A percentile compares a stretch with the other conserved stretches of the same genome.
These are phyloP conservation scores for Sinodicranocentrus sp. DNA, from an alignment of 2,888 invertebrate genomes.

Conservation along the genomic window DNA sequence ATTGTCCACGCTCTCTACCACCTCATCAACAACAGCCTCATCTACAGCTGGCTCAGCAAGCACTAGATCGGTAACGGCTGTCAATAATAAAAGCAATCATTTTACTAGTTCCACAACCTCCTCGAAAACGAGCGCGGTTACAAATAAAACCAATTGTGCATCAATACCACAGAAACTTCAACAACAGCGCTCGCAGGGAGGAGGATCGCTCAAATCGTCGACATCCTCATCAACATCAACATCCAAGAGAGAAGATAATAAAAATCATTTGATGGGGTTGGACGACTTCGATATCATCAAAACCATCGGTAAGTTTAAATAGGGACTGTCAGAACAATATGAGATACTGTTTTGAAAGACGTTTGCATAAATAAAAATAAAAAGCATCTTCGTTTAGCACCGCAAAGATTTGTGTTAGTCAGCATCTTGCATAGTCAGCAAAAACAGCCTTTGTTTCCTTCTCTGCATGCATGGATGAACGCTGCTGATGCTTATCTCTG, in stretches of 20 bases:
- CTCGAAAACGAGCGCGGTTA: conserved; percentile 26
- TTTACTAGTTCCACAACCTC: conserved; percentile 16
- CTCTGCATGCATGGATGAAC: neutral
- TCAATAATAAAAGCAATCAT: conserved; percentile 37
- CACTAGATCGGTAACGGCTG: conserved; percentile 20
- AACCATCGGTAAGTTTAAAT: conserved; percentile 70
- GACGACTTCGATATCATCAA: conserved; percentile 72
- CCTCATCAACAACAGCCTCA: conserved; percentile 16
- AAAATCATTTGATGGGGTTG: conserved; percentile 57
- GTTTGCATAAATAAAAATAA: too few relatives aligned
- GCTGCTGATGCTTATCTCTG: neutral
- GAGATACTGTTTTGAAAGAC: too few relatives aligned
- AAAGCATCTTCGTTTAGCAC: too few relatives aligned
- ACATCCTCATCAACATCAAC: conserved; percentile 18
- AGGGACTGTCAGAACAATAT: too few relatives aligned
- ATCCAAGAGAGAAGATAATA: conserved; percentile 31
- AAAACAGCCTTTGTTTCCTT: too few relatives aligned
- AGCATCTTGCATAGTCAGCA: too few relatives aligned
- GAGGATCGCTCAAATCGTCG: neutral
- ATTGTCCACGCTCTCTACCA: conserved; percentile 44
- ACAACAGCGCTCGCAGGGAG: conserved; percentile 9
- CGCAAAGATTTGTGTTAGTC: too few relatives aligned
- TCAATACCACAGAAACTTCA: conserved; percentile 34
- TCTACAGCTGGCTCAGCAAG: conserved; percentile 11
- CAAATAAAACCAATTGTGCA: conserved; percentile 30